phyloP scores from a whole-genome alignment of 2,113 vertebrate genomes.

The Sinocyclocheilus maitianheensis region DNA sequence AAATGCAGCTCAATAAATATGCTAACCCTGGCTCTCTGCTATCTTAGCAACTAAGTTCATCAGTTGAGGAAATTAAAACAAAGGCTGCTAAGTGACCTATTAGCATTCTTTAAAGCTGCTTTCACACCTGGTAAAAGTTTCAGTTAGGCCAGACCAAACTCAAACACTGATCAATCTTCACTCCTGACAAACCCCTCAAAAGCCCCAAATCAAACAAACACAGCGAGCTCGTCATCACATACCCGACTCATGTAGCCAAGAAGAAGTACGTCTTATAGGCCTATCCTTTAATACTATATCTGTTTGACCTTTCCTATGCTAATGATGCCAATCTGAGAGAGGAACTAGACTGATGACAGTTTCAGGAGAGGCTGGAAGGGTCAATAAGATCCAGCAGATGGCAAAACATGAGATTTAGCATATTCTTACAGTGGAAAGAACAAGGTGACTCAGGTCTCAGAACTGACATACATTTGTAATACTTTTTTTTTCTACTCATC shows the following conservation, averaged over 20 bases:
- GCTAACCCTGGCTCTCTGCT: slow-evolving; percentile 41
- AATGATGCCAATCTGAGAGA: not conserved
- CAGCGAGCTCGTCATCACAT: not conserved
- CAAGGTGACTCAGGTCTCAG: not conserved
- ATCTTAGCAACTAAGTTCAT: slow-evolving; percentile 64
- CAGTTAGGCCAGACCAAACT: slow-evolving; percentile 54
- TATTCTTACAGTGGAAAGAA: not conserved
- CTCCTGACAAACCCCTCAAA: slow-evolving; percentile 57
- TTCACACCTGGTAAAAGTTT: slow-evolving; percentile 72
- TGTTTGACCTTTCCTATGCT: not conserved
- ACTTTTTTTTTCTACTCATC: not conserved
- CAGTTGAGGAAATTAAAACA: slow-evolving; percentile 69
- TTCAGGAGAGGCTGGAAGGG: slow-evolving; percentile 26
- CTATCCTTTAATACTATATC: not conserved
- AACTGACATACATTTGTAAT: not conserved
- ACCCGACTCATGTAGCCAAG: not conserved
- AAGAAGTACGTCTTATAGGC: not conserved
- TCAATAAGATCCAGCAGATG: slow-evolving; percentile 44
- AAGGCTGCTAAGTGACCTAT: slow-evolving; percentile 66
- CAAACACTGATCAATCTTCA: slow-evolving; percentile 60
- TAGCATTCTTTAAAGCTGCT: slow-evolving; percentile 69
- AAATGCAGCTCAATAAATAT: slow-evolving; percentile 59
- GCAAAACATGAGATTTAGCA: too few species aligned
- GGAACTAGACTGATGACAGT: slow-evolving; percentile 5
- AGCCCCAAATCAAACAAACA: slow-evolving; percentile 35